Conservation (phyloP, 1,140 invertebrate species). For the Triops longicaudatus region DNA sequence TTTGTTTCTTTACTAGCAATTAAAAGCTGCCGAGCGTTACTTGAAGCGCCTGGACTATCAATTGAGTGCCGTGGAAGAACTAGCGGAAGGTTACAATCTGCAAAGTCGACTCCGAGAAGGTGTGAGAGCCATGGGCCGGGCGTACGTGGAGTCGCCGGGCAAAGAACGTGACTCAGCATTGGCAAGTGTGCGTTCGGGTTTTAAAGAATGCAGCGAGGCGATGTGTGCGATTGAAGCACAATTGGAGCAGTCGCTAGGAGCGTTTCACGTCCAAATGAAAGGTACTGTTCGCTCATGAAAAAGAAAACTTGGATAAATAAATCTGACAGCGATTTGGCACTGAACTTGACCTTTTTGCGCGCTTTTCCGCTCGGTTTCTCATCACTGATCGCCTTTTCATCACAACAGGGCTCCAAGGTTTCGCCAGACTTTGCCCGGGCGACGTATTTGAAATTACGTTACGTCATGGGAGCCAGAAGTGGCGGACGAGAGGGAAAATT, state of each 20-base stretch:
- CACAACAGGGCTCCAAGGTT: conserved; percentile 48
- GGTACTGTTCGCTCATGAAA: conserved; percentile 35
- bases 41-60: conserved; percentile 48
- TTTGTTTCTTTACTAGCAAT: conserved; percentile 40
- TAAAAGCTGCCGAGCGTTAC: conserved; percentile 45
- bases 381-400: not conserved
- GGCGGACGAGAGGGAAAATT: conserved; percentile 50
- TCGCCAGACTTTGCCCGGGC: conserved; percentile 51
- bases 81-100: conserved; percentile 45
- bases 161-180: conserved; percentile 42
- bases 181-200: conserved; percentile 46
- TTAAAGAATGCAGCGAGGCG: conserved; percentile 46
- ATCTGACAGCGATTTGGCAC: not conserved
- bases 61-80: conserved; percentile 45
- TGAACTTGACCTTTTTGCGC: not conserved
- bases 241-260: conserved; percentile 47
- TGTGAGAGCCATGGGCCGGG: conserved; percentile 45
- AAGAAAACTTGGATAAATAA: too few relatives aligned
- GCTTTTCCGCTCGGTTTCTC: not conserved
- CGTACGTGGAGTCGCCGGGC: conserved; percentile 44
- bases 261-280: conserved; percentile 48
- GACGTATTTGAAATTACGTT: conserved; percentile 55
- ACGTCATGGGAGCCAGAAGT: conserved; percentile 52
- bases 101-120: conserved; percentile 46
- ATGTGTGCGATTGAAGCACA: conserved; percentile 48